These are phyloP conservation scores for Clamator glandarius DNA, from an alignment of 2,797 vertebrate species.

Conservation along the genomic window DNA sequence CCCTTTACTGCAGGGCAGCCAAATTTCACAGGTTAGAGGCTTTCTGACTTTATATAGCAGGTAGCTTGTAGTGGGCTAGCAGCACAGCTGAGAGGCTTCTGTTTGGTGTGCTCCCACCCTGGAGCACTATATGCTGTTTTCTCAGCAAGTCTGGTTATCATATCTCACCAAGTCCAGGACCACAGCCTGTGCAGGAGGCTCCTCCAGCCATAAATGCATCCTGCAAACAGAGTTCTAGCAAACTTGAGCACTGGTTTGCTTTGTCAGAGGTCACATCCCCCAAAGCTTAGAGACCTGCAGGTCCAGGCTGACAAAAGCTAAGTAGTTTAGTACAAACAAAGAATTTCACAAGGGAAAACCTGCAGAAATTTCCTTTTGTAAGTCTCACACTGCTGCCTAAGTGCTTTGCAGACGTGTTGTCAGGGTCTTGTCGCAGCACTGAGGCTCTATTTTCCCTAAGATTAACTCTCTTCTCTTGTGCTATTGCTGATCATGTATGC, in stretches of 20 bases:
- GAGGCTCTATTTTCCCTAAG: background rate
- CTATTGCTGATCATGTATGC: background rate
- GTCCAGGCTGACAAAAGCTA: background rate
- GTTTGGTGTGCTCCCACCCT: background rate
- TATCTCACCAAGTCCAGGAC: background rate
- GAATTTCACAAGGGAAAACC: background rate
- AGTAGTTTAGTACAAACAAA: background rate
- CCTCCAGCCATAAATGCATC: background rate
- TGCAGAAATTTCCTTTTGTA: background rate
- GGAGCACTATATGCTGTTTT: background rate
- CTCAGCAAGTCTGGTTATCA: background rate
- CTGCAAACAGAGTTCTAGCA: background rate
- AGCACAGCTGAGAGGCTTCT: background rate
- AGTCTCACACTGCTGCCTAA: background rate
- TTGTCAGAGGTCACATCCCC: background rate
- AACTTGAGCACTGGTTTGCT: background rate
- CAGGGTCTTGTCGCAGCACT: background rate
- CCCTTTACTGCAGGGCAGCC: background rate
- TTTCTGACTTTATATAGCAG: background rate
- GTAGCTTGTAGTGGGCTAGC: background rate
- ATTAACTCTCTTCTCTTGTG: background rate
- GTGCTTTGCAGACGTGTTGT: fast-evolving
- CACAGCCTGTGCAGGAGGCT: background rate
- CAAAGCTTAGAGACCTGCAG: background rate
- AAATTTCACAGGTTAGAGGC: background rate